Base-by-base conservation (phyloP, 2,888 invertebrate species). In the Nymphalis polychloros region DNA sequence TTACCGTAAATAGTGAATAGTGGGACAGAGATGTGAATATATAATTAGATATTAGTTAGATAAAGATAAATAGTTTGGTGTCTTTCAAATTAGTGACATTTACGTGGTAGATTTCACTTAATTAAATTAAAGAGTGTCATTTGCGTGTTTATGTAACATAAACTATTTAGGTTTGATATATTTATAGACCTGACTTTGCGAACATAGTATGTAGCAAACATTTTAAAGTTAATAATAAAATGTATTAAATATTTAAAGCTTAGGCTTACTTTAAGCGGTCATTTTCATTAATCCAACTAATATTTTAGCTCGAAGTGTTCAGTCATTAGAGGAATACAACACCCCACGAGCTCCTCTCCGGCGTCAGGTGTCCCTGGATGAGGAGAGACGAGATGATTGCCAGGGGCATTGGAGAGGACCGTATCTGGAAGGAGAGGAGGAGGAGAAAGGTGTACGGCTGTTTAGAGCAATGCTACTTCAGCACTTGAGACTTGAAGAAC, bases 381-480 rank as follows among this genome's bases (percentile, higher is more conserved):
- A 93, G 71, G 93, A 93, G 72, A 78, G 93, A 0, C 84, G 89
- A 0, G 92, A 92, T 66, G 92, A 92, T 77, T 93, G 90, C 72
- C 93, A 87, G 67, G 93, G 93, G 0, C 93, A 93, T 74, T 93
- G 93, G 88, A 77, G 85, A 59, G 88, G 89, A 0, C 81, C 85
- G 0, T 86, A 87, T 23, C 80, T 90, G 7, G 88, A 86, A 62
- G 93, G 89, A 0, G 91, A 92, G 41, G 93, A 92, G 64, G 90
- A 90, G 31, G 90, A 93, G 79, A 81, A 87, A 73, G 89, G 93
- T 41, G 89, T 93, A 74, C 73, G 93, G 76, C 81, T 94, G 81
- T 88, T 94, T 87, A 77, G 92, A 61, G 86, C 90, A n/a, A 69
- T 94, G 75, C 73, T 93, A 67, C 81, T 93, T 68, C 90, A 89